Conservation (phyloP, 1,140 invertebrate species). For the Philopotamus ludificatus region DNA sequence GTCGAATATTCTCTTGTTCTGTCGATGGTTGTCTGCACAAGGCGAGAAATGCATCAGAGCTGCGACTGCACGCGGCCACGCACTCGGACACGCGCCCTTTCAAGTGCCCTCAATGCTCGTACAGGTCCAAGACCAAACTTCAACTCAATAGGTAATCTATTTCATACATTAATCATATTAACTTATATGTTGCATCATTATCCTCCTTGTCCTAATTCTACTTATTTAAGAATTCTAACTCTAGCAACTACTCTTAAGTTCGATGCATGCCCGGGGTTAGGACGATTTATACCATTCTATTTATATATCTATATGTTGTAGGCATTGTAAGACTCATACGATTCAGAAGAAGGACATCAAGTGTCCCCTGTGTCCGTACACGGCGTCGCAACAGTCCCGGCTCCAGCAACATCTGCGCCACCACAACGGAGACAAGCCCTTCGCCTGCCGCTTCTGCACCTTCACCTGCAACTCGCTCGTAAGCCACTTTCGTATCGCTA, state of each 20-base stretch:
- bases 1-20: conserved; percentile 49
- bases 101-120: conserved; percentile 65
- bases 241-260: not conserved
- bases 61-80: conserved; percentile 46
- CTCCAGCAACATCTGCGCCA: conserved; percentile 73
- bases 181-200: not conserved
- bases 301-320: conserved; percentile 45
- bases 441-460: conserved; percentile 78
- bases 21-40: conserved; percentile 58
- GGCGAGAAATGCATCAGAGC: conserved; percentile 56
- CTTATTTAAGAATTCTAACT: too few species aligned
- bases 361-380: conserved; percentile 68
- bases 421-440: conserved; percentile 81
- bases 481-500: too few species aligned
- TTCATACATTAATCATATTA: not conserved
- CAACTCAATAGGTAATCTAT: conserved; percentile 61
- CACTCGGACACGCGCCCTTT: conserved; percentile 56
- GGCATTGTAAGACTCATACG: conserved; percentile 58
- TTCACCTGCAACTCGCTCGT: conserved; percentile 76
- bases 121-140: conserved; percentile 62
- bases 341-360: conserved; percentile 57
- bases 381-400: conserved; percentile 65
- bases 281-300: not conserved
- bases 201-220: too few species aligned
- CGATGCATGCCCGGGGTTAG: not conserved